Base-by-base conservation (phyloP, 2,113 vertebrate genomes). In the Oryzias melastigma region DNA sequence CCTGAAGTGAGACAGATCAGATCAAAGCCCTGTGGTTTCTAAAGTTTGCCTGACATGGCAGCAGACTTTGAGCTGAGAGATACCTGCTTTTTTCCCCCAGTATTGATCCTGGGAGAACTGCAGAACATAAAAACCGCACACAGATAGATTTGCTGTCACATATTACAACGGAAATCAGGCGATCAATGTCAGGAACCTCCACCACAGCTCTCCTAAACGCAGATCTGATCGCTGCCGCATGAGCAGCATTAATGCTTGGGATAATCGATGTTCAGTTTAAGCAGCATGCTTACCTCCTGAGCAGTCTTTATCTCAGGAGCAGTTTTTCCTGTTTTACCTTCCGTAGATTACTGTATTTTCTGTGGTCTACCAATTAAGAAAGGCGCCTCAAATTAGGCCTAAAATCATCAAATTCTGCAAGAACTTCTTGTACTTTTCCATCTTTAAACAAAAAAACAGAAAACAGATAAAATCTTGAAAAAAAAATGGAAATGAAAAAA, bases 181-280 rank as follows among this genome's bases (percentile, higher is more conserved):
- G 76, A 83, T 90, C 86, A 83, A 76, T 86, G 80, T 83, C 86
- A 84, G 48, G 58, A 43, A 60, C 41, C 56, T 81, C 66, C 68
- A 65, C 58, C 19, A 52, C 55, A 56, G 45, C 68, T 62, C 67
- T 62, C 72, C 58, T 70, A 43, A 69, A 79, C 74, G 75, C 83
- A 85, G 85, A 85, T 87, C 82, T 65, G 66, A 71, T 85, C 73
- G 83, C 86, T 71, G 14, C 52, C 18, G 29, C 83, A 35, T 86
- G 88, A 90, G 88, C 79, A 78, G 80, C 74, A 70, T 69, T 80
- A 84, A 73, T 67, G 68, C 61, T n/a, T 24, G 54, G 71, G 65
- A 75, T 87, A 85, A 89, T 92, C 88, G 85, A 89, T 91, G 90
- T 88, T 80, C 78, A 73, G 58, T 81, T 78, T 82, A 85, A 84